Conservation (phyloP, 1,140 invertebrate species). For the Philopotamus ludificatus region DNA sequence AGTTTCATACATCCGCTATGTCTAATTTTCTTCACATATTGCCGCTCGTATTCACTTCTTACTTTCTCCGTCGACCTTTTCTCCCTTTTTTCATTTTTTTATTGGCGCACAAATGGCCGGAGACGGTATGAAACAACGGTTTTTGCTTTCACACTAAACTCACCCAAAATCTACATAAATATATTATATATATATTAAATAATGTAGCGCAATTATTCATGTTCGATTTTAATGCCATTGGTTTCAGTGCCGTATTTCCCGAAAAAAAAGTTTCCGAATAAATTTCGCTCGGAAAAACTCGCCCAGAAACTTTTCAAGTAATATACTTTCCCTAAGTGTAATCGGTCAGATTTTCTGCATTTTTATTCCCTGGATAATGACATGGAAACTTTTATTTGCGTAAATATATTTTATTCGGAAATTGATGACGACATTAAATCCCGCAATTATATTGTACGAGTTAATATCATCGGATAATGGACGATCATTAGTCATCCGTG, state of each 20-base stretch:
- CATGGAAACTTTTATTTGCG: too few species aligned
- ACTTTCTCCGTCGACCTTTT: not conserved
- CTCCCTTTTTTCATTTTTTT: conserved; percentile 24
- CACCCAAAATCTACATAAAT: too few species aligned
- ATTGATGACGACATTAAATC: too few species aligned
- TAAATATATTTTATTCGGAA: too few species aligned
- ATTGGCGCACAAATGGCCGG: conserved; percentile 26
- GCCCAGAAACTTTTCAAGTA: conserved; percentile 9
- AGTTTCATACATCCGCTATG: conserved; percentile 15
- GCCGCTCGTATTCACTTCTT: conserved; percentile 4
- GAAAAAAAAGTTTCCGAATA: conserved; percentile 18
- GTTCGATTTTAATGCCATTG: not conserved
- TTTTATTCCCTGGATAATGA: not conserved
- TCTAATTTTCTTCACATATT: conserved; percentile 38
- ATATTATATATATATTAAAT: not conserved
- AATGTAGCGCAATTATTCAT: not conserved
- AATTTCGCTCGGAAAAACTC: conserved; percentile 9
- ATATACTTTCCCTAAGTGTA: conserved; percentile 9
- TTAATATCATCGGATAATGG: too few species aligned
- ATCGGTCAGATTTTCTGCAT: conserved; percentile 14
- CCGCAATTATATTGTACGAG: too few species aligned
- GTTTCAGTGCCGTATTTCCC: too few species aligned
- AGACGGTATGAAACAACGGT: conserved; percentile 21
- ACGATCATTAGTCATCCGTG: too few species aligned
- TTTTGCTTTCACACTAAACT: conserved; percentile 20